phyloP scores from a whole-genome alignment of 2,113 vertebrate genomes.

The Propithecus coquereli region DNA sequence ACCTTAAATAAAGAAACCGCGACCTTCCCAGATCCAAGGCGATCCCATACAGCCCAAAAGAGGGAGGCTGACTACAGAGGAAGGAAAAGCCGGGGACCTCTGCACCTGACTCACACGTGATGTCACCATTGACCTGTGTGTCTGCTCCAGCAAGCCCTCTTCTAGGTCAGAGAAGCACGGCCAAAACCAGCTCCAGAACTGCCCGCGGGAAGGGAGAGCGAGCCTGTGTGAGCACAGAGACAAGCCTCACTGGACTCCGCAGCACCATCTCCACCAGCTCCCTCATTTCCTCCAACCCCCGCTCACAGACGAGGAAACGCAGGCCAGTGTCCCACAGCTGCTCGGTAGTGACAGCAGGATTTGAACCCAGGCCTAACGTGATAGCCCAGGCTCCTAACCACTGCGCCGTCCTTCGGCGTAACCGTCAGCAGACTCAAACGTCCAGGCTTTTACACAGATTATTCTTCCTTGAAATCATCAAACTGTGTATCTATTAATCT shows the following conservation, averaged over 20 bases:
- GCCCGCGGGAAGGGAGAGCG: too few species aligned
- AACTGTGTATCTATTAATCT: accelerated
- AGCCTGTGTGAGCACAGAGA: accelerated
- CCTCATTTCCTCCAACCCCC: background rate
- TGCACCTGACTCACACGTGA: background rate
- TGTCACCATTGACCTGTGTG: background rate
- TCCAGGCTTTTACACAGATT: accelerated
- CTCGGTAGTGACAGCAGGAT: accelerated
- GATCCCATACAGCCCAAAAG: background rate
- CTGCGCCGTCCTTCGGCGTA: background rate
- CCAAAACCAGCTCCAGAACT: accelerated
- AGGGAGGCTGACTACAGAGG: background rate
- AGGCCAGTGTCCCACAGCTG: background rate
- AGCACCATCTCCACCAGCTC: accelerated
- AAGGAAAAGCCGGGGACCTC: too few species aligned
- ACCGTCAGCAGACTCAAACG: accelerated
- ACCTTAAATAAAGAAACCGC: background rate
- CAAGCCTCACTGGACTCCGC: background rate
- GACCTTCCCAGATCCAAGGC: background rate
- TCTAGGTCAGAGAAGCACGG: background rate
- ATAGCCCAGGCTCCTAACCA: too few species aligned
- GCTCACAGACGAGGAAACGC: background rate
- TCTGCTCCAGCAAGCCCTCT: background rate
- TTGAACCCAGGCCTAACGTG: accelerated
- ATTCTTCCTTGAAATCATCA: background rate